Evolutionary conservation across 2,113 vertebrate species (phyloP), one percentile per base, ranked within the genome.

Genomic region (Syrmaticus mikado): DNA sequence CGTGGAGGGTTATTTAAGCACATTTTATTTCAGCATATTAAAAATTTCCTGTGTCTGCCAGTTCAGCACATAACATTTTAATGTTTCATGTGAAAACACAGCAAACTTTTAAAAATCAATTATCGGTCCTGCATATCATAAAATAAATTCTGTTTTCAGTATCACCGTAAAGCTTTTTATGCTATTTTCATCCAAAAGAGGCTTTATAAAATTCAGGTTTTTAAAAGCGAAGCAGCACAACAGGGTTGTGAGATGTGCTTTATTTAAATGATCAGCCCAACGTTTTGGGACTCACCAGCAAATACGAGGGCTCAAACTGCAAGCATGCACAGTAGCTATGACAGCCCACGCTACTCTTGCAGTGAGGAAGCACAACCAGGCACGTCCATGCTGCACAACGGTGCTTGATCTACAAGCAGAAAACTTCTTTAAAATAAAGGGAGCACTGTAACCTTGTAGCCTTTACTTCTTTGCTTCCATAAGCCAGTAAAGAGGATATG

Each of bases 11-110:
- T 96, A 93, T 95, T 97, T 82, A 93, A 82, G 92, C 93, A 87
- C 95, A 90, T 93, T 96, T 95, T 95, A 91, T 94, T 96, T 95
- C 93, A 96, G 92, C 86, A 85, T 89, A 93, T 97, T 97, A 95
- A 96, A 97, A 95, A 97, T 94, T 95, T 93, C 96, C 96, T 85
- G 40, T 84, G 85, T 94, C 74, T 85, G 91, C 85, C 77, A 82
- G 50, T 87, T 97, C 85, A 74, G 94, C 80, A 85, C 74, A 78
- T 93, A 97, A 92, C 88, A 89, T 94, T 96, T 97, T 88, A 95
- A 96, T 71, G 79, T 89, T 92, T 94, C 91, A 84, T 66, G 90
- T 89, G 89, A 94, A 97, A 97, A 95, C 58, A 90, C 78, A 81
- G 92, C 62, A 61, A 91, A 92, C 77, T 77, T 96, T 94, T 89